phyloP scores from a whole-genome alignment of 1,140 invertebrate species.

The Coboldia fuscipes region DNA sequence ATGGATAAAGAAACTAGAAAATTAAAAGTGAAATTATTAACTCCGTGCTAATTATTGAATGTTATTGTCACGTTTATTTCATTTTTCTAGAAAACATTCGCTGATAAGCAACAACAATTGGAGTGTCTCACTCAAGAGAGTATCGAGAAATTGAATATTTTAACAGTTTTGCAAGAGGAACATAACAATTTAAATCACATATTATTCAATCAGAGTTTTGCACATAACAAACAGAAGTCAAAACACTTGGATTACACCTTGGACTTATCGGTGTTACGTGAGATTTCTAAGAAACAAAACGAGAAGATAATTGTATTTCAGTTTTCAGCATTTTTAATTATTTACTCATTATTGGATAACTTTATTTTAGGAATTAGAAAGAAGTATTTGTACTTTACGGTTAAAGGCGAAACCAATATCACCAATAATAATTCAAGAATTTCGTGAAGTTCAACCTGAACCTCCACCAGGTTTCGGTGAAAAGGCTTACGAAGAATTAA shows the following conservation, averaged over 20 bases:
- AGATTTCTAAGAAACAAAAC: conserved; percentile 15
- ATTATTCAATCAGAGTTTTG: conserved; percentile 19
- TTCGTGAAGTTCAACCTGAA: background rate
- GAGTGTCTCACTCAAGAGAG: conserved; percentile 25
- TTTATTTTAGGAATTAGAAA: conserved; percentile 11
- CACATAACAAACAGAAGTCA: conserved; percentile 12
- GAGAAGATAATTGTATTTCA: conserved; percentile 19
- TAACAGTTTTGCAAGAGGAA: conserved; percentile 30
- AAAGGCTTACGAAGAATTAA: background rate
- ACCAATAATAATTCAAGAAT: conserved; percentile 6
- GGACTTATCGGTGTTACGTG: conserved; percentile 20
- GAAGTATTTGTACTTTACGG: conserved; percentile 16
- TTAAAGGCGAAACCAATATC: conserved; percentile 17
- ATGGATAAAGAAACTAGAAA: conserved; percentile 20
- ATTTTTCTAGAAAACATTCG: conserved; percentile 15
- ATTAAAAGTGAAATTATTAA: conserved; percentile 9
- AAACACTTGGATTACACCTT: conserved; percentile 11
- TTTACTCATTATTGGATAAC: background rate
- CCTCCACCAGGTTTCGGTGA: background rate
- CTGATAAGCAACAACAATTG: conserved; percentile 18
- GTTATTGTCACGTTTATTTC: conserved; percentile 4
- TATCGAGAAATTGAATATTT: conserved; percentile 30
- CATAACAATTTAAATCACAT: conserved; percentile 24
- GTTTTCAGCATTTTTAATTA: background rate
- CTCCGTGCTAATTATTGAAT: conserved; percentile 3